Evolutionary conservation across 2,113 vertebrate genomes (phyloP), one percentile per base, ranked within the genome.

Genomic region (Rissa tridactyla): DNA sequence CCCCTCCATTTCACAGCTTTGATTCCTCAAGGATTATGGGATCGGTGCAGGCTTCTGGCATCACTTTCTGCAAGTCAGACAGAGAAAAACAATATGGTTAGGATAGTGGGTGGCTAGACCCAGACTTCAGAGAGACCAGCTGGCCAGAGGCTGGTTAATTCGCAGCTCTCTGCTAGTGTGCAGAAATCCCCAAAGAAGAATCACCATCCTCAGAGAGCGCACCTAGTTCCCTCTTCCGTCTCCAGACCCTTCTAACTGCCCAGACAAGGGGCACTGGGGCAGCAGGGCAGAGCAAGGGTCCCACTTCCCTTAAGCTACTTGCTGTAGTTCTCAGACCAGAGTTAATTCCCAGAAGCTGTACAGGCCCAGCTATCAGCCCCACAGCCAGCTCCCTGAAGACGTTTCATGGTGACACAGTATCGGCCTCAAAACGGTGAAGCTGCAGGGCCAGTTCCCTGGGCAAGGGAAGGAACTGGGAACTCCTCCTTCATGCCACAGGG

Each of bases 11-110:
- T 97, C 88, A 96, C 46, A 97, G 66, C 44, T 42, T 93, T 84
- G 96, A 93, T 86, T 97, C 96, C 47, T 95, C 78, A 62, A 92
- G 84, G 62, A 94, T 60, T 46, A 73, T 64, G 27, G 93, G 55
- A 86, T 90, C 66, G 38, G 21, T 5, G 26, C 76, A 60, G 72
- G 61, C 69, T 90, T 92, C 89, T 83, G 95, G 72, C 60, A 85
- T 52, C 42, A n/a, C 94, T 88, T 94, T 96, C 92, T 97, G 83
- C 64, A 97, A 97, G 23, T 95, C 65, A 96, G 47, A 96, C 13
- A 86, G 44, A 95, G 42, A 96, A 82, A 91, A 95, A 66, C 44
- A 80, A 6, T 6, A 76, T 27, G 13, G 52, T 97, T 94, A 96
- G 49, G 12, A 69, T 77, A 21, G 23, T 69, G 52, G 10, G 12